Evolutionary conservation across 2,113 vertebrate species (phyloP).

Genomic region (Poecile atricapillus): DNA sequence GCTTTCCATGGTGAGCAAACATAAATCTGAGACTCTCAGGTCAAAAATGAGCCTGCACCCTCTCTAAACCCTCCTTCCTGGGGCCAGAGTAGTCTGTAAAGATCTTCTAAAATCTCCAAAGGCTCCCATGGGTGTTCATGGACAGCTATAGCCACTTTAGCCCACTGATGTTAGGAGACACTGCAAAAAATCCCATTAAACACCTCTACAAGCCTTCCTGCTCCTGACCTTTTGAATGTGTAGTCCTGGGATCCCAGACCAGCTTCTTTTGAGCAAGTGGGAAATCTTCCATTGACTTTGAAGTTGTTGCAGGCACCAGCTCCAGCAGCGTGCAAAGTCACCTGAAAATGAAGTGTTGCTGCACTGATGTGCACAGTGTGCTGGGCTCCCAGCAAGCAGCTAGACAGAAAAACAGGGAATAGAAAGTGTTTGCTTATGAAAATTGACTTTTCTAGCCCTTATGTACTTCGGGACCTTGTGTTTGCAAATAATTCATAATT

Average conservation of each 20-base stretch:
- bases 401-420: accelerated
- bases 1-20: neutral
- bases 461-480: neutral
- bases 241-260: neutral
- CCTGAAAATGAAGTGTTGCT: neutral
- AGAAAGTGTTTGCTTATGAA: neutral
- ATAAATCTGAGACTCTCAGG: neutral
- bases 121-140: neutral
- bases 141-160: neutral
- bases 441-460: neutral
- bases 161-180: neutral
- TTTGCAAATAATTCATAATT: neutral
- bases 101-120: neutral
- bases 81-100: neutral
- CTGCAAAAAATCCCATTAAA: neutral
- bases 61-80: neutral
- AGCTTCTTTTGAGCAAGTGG: neutral
- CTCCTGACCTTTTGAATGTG: neutral
- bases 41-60: neutral
- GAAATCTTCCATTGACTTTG: neutral
- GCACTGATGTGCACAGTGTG: neutral
- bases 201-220: neutral
- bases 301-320: neutral
- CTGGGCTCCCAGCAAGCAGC: neutral
- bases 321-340: neutral